phyloP scores from a whole-genome alignment of 2,797 vertebrate species.

The Rhinoraja longicauda region DNA sequence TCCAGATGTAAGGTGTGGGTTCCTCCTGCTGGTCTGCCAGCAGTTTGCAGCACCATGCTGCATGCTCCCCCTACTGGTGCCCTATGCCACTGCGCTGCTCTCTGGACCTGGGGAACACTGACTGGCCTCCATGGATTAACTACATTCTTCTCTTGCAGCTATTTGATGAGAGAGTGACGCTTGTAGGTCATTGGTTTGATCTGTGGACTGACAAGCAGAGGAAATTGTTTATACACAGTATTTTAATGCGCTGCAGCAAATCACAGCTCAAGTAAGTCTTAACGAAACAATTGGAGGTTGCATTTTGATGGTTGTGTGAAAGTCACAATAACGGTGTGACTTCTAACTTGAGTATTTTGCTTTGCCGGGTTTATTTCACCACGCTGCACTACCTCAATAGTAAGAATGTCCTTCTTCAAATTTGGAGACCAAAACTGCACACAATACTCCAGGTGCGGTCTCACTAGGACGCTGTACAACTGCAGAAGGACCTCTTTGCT shows the following conservation, averaged over 20 bases:
- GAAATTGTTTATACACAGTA: slow-evolving; percentile 62
- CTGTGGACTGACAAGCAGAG: slow-evolving; percentile 77
- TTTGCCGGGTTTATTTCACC: too few species aligned
- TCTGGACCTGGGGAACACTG: background rate
- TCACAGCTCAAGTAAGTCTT: slow-evolving; percentile 70
- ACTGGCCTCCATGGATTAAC: background rate
- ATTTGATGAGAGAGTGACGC: slow-evolving; percentile 71
- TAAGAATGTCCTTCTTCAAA: too few species aligned
- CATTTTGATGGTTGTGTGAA: background rate
- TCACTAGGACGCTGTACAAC: too few species aligned
- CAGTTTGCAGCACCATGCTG: background rate
- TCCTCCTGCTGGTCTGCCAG: background rate
- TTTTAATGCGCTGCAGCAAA: slow-evolving; percentile 62
- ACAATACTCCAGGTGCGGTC: too few species aligned
- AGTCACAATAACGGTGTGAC: too few species aligned
- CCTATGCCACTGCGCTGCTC: background rate
- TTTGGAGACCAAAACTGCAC: too few species aligned
- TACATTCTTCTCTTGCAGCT: slow-evolving; percentile 55
- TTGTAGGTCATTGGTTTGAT: slow-evolving; percentile 79
- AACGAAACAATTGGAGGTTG: background rate
- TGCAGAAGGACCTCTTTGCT: too few species aligned
- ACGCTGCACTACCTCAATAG: too few species aligned
- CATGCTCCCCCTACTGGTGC: background rate
- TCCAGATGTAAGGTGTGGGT: too few species aligned
- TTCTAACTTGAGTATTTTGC: background rate